Evolutionary conservation across 2,113 vertebrate species (phyloP).

Genomic region (Periophthalmus modestus): DNA sequence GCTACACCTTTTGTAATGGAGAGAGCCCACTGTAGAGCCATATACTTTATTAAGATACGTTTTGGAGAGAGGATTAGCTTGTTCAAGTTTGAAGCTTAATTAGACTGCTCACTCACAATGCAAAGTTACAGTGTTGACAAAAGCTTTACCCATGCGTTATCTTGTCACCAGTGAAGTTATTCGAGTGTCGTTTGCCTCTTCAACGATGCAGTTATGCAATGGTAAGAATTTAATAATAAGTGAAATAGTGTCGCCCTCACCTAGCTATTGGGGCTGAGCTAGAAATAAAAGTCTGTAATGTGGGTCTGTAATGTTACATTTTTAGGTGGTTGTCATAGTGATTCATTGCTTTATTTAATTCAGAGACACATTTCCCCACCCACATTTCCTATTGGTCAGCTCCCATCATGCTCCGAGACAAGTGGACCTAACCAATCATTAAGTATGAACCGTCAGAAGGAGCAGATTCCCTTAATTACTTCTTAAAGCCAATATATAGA

Average conservation of each 20-base stretch:
- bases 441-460: neutral
- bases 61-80: neutral
- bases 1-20: slow-evolving; percentile 13
- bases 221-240: too few species aligned
- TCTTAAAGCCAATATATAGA: too few species aligned
- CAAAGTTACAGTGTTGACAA: neutral
- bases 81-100: neutral
- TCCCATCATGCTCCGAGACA: neutral
- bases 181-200: too few species aligned
- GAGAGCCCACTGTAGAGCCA: neutral
- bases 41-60: neutral
- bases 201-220: too few species aligned
- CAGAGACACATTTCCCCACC: too few species aligned
- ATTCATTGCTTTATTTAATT: too few species aligned
- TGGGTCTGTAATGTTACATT: too few species aligned
- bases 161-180: neutral
- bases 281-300: too few species aligned
- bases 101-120: slow-evolving; percentile 1
- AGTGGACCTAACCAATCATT: neutral
- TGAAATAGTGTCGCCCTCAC: too few species aligned
- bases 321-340: too few species aligned
- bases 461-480: neutral
- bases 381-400: too few species aligned
- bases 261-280: too few species aligned
- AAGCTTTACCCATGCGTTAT: neutral